Base-by-base conservation (phyloP, 2,113 vertebrate species). In the Prietella phreatophila region DNA sequence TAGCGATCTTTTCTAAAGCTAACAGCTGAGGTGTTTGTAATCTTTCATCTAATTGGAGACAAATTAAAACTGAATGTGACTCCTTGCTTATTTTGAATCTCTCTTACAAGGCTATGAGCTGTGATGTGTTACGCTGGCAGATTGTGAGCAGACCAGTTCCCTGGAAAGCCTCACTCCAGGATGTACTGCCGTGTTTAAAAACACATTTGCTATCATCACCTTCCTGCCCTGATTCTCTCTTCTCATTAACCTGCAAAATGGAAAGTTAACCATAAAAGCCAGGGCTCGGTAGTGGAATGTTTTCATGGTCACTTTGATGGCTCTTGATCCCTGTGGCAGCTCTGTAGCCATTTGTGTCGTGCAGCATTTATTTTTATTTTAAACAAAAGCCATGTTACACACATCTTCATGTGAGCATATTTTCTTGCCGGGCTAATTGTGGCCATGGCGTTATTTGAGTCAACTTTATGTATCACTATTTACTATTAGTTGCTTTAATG, bases 231-330 rank as follows among this genome's bases (percentile, higher is more conserved):
- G 90, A 92, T 94, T 93, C 89, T 91, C 92, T 91, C 91, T 92
- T 91, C 92, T 90, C 90, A 93, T 94, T 94, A 95, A 92, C 92
- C 92, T 94, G 91, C 91, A 92, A 86, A 92, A 92, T 84, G 91
- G 90, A 91, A 91, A 88, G 89, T 91, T 86, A 90, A 87, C 92
- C 89, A 91, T 86, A 91, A 94, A 95, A 93, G 89, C 89, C 88
- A 79, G 84, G 89, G 76, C 92, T 86, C 92, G 76, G 92, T 91
- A 91, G 85, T 80, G 88, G 89, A 88, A 87, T 80, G 82, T 88
- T 88, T 88, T 88, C 82, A 75, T 82, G 22, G 65, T 20, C 14
- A 39, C 27, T 56, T 85, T 88, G 87, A 83, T 83, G 60, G 78
- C 33, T 17, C 20, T 7, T 30, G 27, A 55, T 53, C 27, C 76